Percentiles rank a stretch among this genome's conserved stretches.
Conservation (phyloP, 1,140 invertebrate genomes). For the Drosophila chauvacae region DNA sequence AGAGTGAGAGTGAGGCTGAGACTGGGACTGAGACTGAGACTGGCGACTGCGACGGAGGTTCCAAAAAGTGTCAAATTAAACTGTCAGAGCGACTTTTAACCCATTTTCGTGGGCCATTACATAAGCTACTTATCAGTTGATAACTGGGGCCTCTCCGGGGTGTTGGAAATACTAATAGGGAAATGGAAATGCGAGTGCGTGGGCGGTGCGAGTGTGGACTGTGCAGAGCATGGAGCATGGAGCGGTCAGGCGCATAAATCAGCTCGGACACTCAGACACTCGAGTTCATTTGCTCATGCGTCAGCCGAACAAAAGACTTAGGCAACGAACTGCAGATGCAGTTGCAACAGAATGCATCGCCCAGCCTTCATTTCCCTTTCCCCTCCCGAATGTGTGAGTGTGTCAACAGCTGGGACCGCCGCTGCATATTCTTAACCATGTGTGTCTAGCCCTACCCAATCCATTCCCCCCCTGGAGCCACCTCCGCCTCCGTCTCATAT, state of each 20-base stretch:
- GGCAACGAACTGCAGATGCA: constrained; percentile 66
- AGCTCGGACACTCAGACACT: constrained; percentile 61
- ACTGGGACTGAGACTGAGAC: neutral
- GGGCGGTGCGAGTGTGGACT: constrained; percentile 59
- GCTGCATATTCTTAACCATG: constrained; percentile 69
- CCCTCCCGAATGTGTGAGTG: constrained; percentile 23
- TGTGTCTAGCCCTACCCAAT: constrained; percentile 44
- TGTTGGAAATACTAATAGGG: constrained; percentile 65
- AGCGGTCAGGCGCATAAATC: constrained; percentile 77
- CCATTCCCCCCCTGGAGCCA: neutral
- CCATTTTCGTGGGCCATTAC: constrained; percentile 74
- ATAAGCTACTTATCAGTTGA: constrained; percentile 82
- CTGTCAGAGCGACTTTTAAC: constrained; percentile 77
- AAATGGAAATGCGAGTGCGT: constrained; percentile 59
- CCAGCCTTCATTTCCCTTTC: constrained; percentile 24
- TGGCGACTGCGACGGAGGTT: constrained; percentile 12
- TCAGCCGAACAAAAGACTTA: constrained; percentile 79
- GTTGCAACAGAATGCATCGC: constrained; percentile 74
- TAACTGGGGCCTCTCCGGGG: constrained; percentile 64
- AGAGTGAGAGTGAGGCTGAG: constrained; percentile 28
- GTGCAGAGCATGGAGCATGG: constrained; percentile 13
- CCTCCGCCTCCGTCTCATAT: too few relatives aligned
- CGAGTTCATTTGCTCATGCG: constrained; percentile 70
- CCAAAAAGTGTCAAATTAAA: constrained; percentile 78
- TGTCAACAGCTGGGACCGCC: constrained; percentile 65